Evolutionary conservation across 1,140 invertebrate genomes (phyloP), one percentile per base, ranked within the genome.

Genomic region (Drosophila virilis): DNA sequence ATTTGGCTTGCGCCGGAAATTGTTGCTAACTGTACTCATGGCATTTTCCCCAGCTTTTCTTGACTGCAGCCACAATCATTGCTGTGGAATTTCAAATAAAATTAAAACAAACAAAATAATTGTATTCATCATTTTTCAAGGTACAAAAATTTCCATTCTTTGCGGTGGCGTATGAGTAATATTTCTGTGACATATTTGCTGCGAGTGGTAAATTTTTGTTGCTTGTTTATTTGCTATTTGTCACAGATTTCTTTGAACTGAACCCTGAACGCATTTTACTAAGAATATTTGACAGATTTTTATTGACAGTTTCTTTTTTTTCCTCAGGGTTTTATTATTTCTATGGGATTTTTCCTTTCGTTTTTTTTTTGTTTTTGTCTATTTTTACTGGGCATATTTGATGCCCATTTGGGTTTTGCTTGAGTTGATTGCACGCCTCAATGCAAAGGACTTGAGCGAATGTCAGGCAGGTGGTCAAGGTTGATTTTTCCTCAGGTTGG

Each of bases 341-440:
- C 40, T 33, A 9, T 43, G 4, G 22, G 22, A 28, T 28, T 38
- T 62, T 51, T 42, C 9, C 12, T 42, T 33, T 17, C 45, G 6
- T 55, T 15, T 13, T n/a, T n/a, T 43, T 2, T 43, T 33, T 17
- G n/a, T 17, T 17, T 0, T 17, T 17, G 17, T 15, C 3, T 2
- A 7, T 6, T 55, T 45, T 13, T 54, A 7, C 35, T 58, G 32
- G 40, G 12, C 62, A 35, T 51, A 22, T 61, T 50, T 51, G 35
- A 48, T 57, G 71, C 67, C 46, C 54, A 71, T 38, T 59, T 46
- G 43, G 42, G 66, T 51, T 78, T 45, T 50, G 82, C 59, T 82
- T 72, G 54, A 77, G 78, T 85, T 85, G 82, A 76, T 62, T 86
- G 82, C 78, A 85, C 78, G 82, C 62, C 9, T 65, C 71, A 88